These are phyloP conservation scores for Perizoma affinitatum DNA, from an alignment of 2,888 invertebrate species.

Conservation along the genomic window DNA sequence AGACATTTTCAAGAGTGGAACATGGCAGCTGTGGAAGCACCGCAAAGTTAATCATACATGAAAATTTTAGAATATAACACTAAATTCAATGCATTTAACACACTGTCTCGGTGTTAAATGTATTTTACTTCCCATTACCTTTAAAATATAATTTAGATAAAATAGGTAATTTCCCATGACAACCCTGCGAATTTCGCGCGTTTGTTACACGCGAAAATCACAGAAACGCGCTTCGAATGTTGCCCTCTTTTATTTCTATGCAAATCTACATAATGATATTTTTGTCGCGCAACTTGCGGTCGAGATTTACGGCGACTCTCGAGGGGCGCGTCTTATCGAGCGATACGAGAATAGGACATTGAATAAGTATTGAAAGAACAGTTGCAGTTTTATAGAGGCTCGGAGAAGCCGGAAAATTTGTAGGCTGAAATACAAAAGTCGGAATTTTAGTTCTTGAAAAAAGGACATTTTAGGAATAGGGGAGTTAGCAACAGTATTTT, in stretches of 20 bases:
- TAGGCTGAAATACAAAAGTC: not conserved
- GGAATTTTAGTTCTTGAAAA: no score
- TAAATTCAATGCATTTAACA: no score
- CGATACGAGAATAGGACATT: conserved; percentile 42
- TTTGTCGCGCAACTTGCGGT: conserved; percentile 75
- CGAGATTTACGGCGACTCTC: conserved; percentile 65
- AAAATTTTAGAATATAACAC: no score
- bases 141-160: conserved; percentile 2
- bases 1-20: no score
- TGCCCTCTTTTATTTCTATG: conserved; percentile 71
- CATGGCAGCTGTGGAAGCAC: no score
- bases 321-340: conserved; percentile 41
- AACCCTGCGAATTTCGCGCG: conserved; percentile 10
- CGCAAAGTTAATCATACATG: no score
- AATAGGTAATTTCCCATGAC: conserved; percentile 8
- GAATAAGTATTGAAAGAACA: conserved; percentile 56
- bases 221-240: conserved; percentile 34
- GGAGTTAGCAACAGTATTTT: no score
- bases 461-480: no score
- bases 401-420: conserved; percentile 3
- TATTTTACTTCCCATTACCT: not conserved
- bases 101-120: not conserved
- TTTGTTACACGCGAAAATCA: conserved; percentile 26
- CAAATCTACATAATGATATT: conserved; percentile 81
- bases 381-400: conserved; percentile 34